phyloP scores from a whole-genome alignment of 2,888 invertebrate genomes.

The Drepana falcataria region DNA sequence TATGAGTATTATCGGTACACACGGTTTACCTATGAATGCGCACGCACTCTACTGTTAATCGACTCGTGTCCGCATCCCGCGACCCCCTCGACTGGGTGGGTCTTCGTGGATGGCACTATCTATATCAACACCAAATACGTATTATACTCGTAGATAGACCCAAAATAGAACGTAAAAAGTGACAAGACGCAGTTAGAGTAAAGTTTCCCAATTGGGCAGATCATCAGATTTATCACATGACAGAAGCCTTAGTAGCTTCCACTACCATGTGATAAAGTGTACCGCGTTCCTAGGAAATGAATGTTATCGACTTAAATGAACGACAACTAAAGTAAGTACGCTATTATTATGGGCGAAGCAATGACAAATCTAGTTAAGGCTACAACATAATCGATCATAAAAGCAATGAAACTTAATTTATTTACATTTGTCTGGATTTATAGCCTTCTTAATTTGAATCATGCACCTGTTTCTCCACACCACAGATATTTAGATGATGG shows the following conservation, averaged over 20 bases:
- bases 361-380: conserved; percentile 5
- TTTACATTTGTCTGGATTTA: conserved; percentile 5
- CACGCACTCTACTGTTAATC: too few species aligned
- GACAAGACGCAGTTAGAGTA: too few species aligned
- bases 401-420: conserved; percentile 10
- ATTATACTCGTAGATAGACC: too few species aligned
- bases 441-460: not conserved
- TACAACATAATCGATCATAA: conserved; percentile 8
- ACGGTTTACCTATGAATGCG: too few species aligned
- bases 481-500: not conserved
- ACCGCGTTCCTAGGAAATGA: not conserved
- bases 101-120: too few species aligned
- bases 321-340: not conserved
- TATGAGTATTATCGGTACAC: too few species aligned
- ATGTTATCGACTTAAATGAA: not conserved
- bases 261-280: not conserved
- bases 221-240: too few species aligned
- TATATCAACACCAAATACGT: too few species aligned
- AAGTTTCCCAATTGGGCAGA: too few species aligned
- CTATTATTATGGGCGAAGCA: not conserved
- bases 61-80: too few species aligned
- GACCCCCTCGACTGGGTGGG: too few species aligned
- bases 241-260: not conserved
- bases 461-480: not conserved
- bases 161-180: too few species aligned